Evolutionary conservation across 2,797 vertebrate species (phyloP), one percentile per base, ranked within the genome.

Genomic region (Myiotriccus ornatus): DNA sequence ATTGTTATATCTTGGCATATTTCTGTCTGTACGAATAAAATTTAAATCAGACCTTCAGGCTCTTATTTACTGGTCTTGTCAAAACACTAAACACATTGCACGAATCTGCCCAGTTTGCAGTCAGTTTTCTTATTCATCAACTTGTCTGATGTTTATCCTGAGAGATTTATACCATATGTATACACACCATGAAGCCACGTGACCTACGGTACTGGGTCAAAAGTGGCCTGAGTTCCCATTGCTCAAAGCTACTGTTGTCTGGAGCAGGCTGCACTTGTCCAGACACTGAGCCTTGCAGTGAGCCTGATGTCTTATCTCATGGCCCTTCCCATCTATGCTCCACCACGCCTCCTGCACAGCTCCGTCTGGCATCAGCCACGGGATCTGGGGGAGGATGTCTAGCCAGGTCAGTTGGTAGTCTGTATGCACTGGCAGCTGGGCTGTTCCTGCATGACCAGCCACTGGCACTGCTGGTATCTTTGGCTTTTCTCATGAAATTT

Each of bases 261-360:
- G 37, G 21, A 46, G 43, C 7, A 7, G 57, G 27, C 28, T 82
- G 53, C 17, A 43, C 60, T 27, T 60, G 53, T 53, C 32, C 67
- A 34, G 60, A 9, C 0, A 0, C 59, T 55, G 78, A 57, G 37
- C 43, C 32, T 37, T 30, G 46, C 15, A 32, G 34, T 0, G 7
- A 60, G 22, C 32, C 46, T 70, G 0, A 32, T 49, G 55, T 57
- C 44, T 23, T 23, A 1, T 41, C 11, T 59, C 47, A 3, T 0
- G 9, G 37, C 41, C 30, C 25, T 64, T 81, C 21, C 77, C 41
- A 7, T 20, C 68, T 47, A 46, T 5, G 4, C 14, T 43, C 46
- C 4, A 0, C n/a, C 18, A 0, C 67, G 64, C 28, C 34, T 64
- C 75, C 85, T 34, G 50, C 63, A 18, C 49, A 34, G 0, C 12